Evolutionary conservation across 1,140 invertebrate genomes (phyloP).

Genomic region (Drosophila arawakana): DNA sequence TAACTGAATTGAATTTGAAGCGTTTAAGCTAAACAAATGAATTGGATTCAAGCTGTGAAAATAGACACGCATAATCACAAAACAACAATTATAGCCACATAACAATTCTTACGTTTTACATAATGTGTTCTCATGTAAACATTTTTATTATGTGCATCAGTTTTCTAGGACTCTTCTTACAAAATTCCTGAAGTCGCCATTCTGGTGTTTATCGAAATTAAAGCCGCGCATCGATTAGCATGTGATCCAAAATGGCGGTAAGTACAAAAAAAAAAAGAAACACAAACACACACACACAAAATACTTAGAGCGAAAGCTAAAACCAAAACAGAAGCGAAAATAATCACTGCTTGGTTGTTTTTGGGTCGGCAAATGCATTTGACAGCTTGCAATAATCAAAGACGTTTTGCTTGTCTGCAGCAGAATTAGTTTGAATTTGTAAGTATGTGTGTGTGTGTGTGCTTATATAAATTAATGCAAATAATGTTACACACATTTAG

Average conservation of each 20-base stretch:
- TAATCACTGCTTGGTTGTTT: slow-evolving; percentile 12
- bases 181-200: background rate
- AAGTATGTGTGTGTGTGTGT: background rate
- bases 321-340: slow-evolving; percentile 46
- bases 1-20: background rate
- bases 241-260: slow-evolving; percentile 3
- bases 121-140: too few species aligned
- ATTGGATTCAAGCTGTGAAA: too few species aligned
- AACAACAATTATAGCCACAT: too few species aligned
- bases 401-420: background rate
- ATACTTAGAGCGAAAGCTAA: slow-evolving; percentile 10
- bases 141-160: too few species aligned
- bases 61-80: too few species aligned
- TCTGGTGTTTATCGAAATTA: slow-evolving; percentile 2
- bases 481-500: background rate
- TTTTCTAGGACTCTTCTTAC: too few species aligned
- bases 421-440: background rate
- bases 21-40: background rate
- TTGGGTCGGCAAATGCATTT: slow-evolving; percentile 37
- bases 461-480: slow-evolving; percentile 2
- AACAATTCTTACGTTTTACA: too few species aligned
- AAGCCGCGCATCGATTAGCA: slow-evolving; percentile 19
- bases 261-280: slow-evolving; percentile 12
- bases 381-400: slow-evolving; percentile 40
- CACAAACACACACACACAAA: background rate